Evolutionary conservation across 2,888 invertebrate genomes (phyloP).

Genomic region (Hypselothyrea guttata): DNA sequence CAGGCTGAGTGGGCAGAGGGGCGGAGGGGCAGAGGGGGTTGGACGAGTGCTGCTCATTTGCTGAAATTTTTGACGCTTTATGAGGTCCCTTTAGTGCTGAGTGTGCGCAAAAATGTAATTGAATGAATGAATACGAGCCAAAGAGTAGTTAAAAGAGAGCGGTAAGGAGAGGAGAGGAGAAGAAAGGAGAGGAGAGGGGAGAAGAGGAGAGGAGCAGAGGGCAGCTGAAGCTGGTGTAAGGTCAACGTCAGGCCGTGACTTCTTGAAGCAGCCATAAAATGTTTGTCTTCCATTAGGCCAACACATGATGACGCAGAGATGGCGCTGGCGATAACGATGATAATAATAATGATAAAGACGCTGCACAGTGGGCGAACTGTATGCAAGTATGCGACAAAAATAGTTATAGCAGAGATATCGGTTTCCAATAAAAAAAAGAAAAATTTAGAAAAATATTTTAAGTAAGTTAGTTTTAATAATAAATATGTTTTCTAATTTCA

Average conservation of each 20-base stretch:
- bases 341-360: conserved; percentile 17
- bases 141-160: not conserved
- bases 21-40: no score
- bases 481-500: no score
- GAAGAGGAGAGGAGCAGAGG: not conserved
- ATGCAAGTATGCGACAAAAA: no score
- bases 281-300: conserved; percentile 73
- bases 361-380: no score
- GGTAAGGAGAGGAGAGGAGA: not conserved
- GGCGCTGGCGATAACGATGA: conserved; percentile 4
- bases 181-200: not conserved
- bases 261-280: conserved; percentile 58
- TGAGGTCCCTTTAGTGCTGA: conserved; percentile 78
- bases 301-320: conserved; percentile 52
- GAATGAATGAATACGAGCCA: conserved; percentile 55
- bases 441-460: no score
- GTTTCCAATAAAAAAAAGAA: no score
- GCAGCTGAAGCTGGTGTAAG: conserved; percentile 31
- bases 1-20: not conserved
- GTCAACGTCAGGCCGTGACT: conserved; percentile 45
- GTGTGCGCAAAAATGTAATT: conserved; percentile 77
- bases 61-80: conserved; percentile 75
- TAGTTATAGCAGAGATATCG: no score
- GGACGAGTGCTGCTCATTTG: conserved; percentile 64
- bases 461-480: no score